Base-by-base conservation (phyloP, 1,140 invertebrate species). In the Neuroterus valhalla region DNA sequence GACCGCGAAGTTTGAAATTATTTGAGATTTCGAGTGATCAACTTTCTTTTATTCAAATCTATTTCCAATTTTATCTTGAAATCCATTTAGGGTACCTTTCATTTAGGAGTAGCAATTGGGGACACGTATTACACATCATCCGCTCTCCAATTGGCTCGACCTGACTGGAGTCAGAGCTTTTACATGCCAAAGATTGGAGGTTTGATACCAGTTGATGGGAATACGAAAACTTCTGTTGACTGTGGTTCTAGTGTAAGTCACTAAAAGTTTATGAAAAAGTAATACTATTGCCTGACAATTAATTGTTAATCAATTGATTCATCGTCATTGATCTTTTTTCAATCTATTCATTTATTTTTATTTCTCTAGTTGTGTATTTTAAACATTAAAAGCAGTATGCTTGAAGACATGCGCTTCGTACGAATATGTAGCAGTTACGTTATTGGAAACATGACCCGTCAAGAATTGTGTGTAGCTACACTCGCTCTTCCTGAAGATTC, bases 171-270 rank as follows among this genome's bases (percentile, higher is more conserved):
- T 77, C 90, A 91, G 76, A 90, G 90, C 70, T 93, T 93, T 82
- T 93, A 93, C 74, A 93, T 92, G 91, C 92, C 92, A 5, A 88
- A 89, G 76, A 91, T 92, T 42, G 88, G 89, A 66, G 92, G 93
- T 19, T 83, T 92, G 0, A 91, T 93, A 69, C 92, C 92, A 15
- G 79, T 91, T 15, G 89, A 90, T 26, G 92, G 92, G 2, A 90
- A 87, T 70, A 87, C 92, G n/a, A 90, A 90, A 82, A 89, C 88
- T 0, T 83, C 78, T 3, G 86, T 93, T 3, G 89, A 91, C 74
- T 92, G 91, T 72, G 87, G 87, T 19, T 80, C 81, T 2, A 88
- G 89, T 74, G 88, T 91, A 82, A 87, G 68, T 62, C 42, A 21
- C 6, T 70, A 12, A 11, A 8, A 19, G 45, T 10, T 21, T 44